These are phyloP conservation scores for Muraenolepis orangiensis DNA, from an alignment of 2,797 vertebrate genomes.

Conservation along the genomic window DNA sequence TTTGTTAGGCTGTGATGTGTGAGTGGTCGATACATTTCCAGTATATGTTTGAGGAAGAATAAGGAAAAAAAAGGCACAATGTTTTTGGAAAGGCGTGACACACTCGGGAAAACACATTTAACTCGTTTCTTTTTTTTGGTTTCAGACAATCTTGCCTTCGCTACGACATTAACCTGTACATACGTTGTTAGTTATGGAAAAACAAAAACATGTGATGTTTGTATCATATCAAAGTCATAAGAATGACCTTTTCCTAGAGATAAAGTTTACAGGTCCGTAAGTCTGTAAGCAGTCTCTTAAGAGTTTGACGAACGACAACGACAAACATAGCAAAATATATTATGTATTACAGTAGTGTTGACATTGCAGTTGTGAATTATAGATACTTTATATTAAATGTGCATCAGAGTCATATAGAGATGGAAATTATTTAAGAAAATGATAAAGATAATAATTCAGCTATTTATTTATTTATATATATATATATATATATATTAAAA, in stretches of 20 bases:
- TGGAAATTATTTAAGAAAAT: slow-evolving; percentile 82
- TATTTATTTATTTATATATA: slow-evolving; percentile 80
- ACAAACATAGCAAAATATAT: slow-evolving; percentile 69
- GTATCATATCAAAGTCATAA: slow-evolving; percentile 56
- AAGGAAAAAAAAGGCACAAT: neutral
- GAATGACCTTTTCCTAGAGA: slow-evolving; percentile 32
- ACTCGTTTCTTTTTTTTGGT: slow-evolving; percentile 70
- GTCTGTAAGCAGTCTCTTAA: slow-evolving; percentile 62
- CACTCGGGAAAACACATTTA: slow-evolving; percentile 56
- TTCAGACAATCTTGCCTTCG: slow-evolving; percentile 76
- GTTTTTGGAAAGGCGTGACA: slow-evolving; percentile 32
- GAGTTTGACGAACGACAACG: slow-evolving; percentile 63
- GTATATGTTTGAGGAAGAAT: neutral
- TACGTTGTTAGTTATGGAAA: slow-evolving; percentile 61
- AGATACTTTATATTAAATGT: slow-evolving; percentile 84
- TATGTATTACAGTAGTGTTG: slow-evolving; percentile 73
- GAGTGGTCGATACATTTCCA: neutral
- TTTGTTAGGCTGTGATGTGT: neutral
- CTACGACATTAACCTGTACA: slow-evolving; percentile 71
- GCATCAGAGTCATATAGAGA: slow-evolving; percentile 82
- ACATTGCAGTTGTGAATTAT: slow-evolving; percentile 77
- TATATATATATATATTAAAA: slow-evolving; percentile 43
- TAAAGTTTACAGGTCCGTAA: slow-evolving; percentile 58
- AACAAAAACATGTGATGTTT: slow-evolving; percentile 56
- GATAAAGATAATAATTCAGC: slow-evolving; percentile 75